A percentile compares a stretch with the other conserved stretches of the same genome.
These are phyloP conservation scores for Leucopternis melanops DNA, from an alignment of 2,113 vertebrate species.

Conservation along the genomic window DNA sequence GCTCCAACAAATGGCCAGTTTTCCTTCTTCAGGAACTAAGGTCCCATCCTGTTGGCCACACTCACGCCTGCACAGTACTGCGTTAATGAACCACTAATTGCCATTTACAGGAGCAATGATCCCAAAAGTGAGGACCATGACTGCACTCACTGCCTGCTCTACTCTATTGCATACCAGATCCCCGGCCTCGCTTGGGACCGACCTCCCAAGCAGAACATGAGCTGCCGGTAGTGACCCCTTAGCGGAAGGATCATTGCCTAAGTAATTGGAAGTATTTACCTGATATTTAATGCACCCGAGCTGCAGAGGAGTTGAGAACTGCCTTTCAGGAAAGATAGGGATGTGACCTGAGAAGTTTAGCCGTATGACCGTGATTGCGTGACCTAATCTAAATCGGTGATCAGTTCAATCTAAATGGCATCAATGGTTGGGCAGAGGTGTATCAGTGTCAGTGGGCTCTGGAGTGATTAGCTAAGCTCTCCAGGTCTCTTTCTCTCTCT, in stretches of 20 bases:
- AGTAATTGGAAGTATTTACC: background rate
- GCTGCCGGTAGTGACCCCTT: background rate
- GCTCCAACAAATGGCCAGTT: background rate
- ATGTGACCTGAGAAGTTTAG: background rate
- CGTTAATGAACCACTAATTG: background rate
- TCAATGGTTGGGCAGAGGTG: background rate
- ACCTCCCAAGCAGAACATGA: background rate
- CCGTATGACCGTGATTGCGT: fast-evolving
- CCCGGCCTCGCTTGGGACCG: background rate
- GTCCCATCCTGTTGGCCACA: slow-evolving; percentile 5
- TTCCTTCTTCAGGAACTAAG: slow-evolving; percentile 50
- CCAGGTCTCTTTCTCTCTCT: slow-evolving; percentile 32
- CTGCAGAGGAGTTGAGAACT: background rate
- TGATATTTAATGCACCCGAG: background rate
- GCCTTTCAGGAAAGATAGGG: background rate
- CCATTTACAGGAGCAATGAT: background rate
- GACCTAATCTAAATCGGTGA: background rate
- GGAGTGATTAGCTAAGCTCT: background rate
- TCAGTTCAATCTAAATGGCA: fast-evolving
- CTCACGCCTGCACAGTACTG: background rate
- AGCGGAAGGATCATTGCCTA: fast-evolving
- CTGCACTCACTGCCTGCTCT: background rate
- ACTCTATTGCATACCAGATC: fast-evolving
- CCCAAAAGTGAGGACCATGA: background rate
- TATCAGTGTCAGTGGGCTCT: background rate